Evolutionary conservation across 2,888 invertebrate species (phyloP), one percentile per base, ranked within the genome.

Genomic region (Drosophila cognata): DNA sequence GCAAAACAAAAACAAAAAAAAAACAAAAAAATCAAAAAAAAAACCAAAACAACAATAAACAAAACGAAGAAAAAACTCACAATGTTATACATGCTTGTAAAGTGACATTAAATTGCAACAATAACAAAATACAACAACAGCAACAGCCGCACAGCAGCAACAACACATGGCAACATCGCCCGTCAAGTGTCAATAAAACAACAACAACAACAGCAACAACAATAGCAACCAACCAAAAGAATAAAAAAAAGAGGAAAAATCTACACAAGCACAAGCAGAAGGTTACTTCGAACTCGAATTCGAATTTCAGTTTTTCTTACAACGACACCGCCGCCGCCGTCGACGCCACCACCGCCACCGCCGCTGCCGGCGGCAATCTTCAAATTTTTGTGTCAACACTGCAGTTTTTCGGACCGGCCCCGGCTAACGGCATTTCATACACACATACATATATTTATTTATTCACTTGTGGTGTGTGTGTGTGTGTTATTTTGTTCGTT

Each of bases 81-180:
- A 79, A 78, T 82, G 82, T 74, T 82, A 68, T 63, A 82, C 82
- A 78, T 71, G 69, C 74, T 71, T 78, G 79, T 82, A 79, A 84
- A 82, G 72, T 78, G 82, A 75, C 75, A 84, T 88, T 79, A 75
- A 84, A 84, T 75, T 82, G 72, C 82, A 78, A 82, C 83, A 82
- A 80, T 76, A 80, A 78, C 72, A 76, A 76, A 67, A 79, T 35
- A 55, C 58, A 62, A 71, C 55, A 70, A 29, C 68, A 52, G 18
- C 61, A 41, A n/a, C 61, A 41, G 31, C 62, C 58, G 51, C 60
- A 16, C 41, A 70, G 38, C 46, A 62, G 25, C 57, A 70, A 41
- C 41, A 72, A 43, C 71, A 66, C 69, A 77, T 65, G 74, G 59
- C 60, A 67, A 62, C 66, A 70, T 62, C 70, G 79, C 61, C 70